phyloP scores from a whole-genome alignment of 2,113 vertebrate genomes.

The Ovibos moschatus region DNA sequence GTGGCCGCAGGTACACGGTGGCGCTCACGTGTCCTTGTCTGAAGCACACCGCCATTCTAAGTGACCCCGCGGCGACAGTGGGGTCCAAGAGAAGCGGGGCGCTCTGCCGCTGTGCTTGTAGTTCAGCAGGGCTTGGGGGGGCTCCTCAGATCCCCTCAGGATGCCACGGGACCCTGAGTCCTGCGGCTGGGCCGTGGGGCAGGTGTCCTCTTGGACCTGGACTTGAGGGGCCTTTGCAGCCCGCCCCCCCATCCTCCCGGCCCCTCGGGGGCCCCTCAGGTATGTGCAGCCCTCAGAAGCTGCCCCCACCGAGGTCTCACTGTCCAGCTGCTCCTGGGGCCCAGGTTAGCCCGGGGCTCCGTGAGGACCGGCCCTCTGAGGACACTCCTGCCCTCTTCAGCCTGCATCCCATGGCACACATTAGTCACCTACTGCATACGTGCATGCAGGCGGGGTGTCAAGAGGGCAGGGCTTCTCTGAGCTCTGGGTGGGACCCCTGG shows the following conservation, averaged over 20 bases:
- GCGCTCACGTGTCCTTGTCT: background rate
- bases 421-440: fast-evolving
- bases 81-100: background rate
- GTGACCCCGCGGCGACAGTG: fast-evolving
- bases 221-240: too few species aligned
- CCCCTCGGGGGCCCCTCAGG: background rate
- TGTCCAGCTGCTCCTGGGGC: background rate
- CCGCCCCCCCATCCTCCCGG: background rate
- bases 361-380: fast-evolving
- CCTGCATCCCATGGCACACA: fast-evolving
- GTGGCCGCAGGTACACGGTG: background rate
- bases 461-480: background rate
- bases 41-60: fast-evolving
- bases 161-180: too few species aligned
- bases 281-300: background rate
- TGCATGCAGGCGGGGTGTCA: fast-evolving
- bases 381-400: fast-evolving
- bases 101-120: fast-evolving
- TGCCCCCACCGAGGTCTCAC: background rate
- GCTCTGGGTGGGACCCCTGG: fast-evolving
- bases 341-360: background rate
- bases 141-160: background rate
- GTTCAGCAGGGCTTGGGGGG: background rate
- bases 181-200: fast-evolving
- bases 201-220: fast-evolving